These are phyloP conservation scores for Drosophila meridiana DNA, from an alignment of 2,888 invertebrate genomes.

Conservation along the genomic window DNA sequence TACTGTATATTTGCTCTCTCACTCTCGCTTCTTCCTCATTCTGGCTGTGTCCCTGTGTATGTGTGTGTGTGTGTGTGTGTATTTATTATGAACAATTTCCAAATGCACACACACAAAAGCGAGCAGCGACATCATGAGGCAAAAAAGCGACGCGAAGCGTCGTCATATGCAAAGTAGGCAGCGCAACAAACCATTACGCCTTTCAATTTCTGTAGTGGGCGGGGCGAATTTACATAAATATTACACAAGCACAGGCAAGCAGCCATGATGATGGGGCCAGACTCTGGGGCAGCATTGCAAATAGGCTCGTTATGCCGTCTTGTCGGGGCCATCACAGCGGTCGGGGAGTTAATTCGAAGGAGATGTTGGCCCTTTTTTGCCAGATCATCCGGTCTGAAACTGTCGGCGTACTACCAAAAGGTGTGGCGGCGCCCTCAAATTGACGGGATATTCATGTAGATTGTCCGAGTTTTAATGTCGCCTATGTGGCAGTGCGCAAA, in stretches of 20 bases:
- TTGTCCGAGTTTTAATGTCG: constrained; percentile 31
- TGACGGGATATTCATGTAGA: constrained; percentile 30
- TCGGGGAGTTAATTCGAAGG: constrained; percentile 56
- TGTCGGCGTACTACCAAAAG: constrained; percentile 59
- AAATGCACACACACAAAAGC: constrained; percentile 58
- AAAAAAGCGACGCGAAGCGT: constrained; percentile 30
- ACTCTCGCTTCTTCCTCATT: background rate
- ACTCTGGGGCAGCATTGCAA: constrained; percentile 68
- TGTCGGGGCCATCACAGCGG: constrained; percentile 27
- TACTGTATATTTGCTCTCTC: constrained; percentile 17
- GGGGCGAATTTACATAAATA: constrained; percentile 71
- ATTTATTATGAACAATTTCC: constrained; percentile 53
- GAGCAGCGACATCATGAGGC: constrained; percentile 5
- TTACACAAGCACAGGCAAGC: constrained; percentile 60
- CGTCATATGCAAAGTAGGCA: constrained; percentile 66
- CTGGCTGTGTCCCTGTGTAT: background rate
- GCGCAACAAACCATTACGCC: constrained; percentile 72
- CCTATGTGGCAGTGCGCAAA: background rate
- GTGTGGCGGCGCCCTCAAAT: constrained; percentile 57
- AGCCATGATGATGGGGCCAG: constrained; percentile 58
- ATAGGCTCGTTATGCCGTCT: constrained; percentile 72
- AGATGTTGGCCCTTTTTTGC: constrained; percentile 30
- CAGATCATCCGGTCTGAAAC: constrained; percentile 56
- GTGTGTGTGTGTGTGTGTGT: constrained; percentile 9
- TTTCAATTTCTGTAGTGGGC: constrained; percentile 67